Evolutionary conservation across 2,113 vertebrate species (phyloP).

Genomic region (Neolamprologus kungweensis): DNA sequence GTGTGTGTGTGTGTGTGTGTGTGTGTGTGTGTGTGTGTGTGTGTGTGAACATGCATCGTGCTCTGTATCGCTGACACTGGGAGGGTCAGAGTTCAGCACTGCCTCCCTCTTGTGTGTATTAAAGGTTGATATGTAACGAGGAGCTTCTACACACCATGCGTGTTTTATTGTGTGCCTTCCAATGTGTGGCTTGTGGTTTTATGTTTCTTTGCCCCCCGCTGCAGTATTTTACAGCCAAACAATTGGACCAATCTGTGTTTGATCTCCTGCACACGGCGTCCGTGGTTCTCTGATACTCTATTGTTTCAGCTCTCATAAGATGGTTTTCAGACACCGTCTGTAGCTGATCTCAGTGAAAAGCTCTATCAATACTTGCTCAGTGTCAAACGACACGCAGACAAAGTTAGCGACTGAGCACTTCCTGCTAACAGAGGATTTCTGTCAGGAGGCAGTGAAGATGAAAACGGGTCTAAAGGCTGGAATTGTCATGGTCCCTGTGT

Average conservation of each 20-base stretch:
- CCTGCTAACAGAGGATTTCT: background rate
- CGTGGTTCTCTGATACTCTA: background rate
- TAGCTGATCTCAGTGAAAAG: background rate
- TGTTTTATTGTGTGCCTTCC: background rate
- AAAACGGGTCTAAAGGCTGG: background rate
- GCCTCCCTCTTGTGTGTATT: background rate
- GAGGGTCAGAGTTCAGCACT: background rate
- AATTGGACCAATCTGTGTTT: background rate
- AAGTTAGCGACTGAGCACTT: background rate
- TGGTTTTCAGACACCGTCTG: background rate
- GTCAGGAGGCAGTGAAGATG: background rate
- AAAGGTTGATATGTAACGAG: background rate
- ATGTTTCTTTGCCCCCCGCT: background rate
- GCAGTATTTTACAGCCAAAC: background rate
- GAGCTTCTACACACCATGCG: background rate
- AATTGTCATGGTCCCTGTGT: fast-evolving
- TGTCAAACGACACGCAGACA: background rate
- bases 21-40: background rate
- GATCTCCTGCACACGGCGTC: background rate
- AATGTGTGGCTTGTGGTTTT: background rate
- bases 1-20: background rate
- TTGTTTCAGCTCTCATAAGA: background rate
- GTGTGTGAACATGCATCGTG: background rate
- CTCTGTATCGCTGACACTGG: background rate
- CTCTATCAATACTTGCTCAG: background rate